Evolutionary conservation across 2,113 vertebrate species (phyloP), one percentile per base, ranked within the genome.

Genomic region (Peromyscus maniculatus): DNA sequence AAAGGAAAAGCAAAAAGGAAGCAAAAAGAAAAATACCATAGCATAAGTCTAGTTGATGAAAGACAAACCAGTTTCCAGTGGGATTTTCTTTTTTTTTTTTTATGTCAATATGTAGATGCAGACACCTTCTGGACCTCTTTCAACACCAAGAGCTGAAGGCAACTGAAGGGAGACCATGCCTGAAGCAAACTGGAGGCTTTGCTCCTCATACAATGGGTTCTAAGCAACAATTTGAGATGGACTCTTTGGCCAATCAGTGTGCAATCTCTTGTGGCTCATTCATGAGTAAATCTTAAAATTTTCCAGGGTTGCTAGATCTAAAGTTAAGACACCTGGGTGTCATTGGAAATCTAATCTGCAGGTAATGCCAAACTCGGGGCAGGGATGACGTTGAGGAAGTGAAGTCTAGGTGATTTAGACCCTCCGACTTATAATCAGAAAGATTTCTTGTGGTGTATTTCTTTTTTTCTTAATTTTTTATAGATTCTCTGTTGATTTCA

Each of bases 31-130:
- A 55, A 94, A 46, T 26, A 52, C 92, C 26, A 1, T 4, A 78
- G 55, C 52, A 87, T 52, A 89, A 87, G n/a, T 78, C 5, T 64
- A 55, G 78, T 83, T 97, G 62, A 93, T 66, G 52, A 93, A 96
- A 94, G 74, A 93, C 15, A 91, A 84, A 84, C 26, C n/a, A 66
- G 62, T 66, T 52, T 95, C 52, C 10, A 77, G 80, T 87, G 26
- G 89, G 94, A 84, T 92, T 94, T 78, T 92, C 66, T 93, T 91
- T 82, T 78, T 91, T 93, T 91, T 82, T 78, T 91, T 52, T 33
- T 19, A 22, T 93, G 21, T 87, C 75, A 49, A 17, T 22, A 6
- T 78, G 26, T 79, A 83, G 39, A 93, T 69, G 46, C 31, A 86
- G 49, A 94, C 2, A 49, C 71, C 36, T 82, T 13, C 69, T 66